Conservation (phyloP, 2,797 vertebrate genomes). For the Staurois parvus region DNA sequence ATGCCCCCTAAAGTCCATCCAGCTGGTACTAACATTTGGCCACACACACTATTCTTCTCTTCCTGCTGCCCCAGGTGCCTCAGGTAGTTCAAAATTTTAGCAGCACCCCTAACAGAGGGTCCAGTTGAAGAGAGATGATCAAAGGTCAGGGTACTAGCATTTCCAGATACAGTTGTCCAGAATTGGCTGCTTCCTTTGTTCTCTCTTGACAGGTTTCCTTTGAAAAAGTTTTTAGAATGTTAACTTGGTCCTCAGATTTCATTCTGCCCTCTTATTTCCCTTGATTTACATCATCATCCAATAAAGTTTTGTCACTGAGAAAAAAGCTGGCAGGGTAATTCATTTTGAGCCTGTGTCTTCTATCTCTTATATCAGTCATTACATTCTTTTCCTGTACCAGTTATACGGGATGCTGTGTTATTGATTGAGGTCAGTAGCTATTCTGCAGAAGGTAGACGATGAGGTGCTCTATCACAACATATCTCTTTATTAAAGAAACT, state of each 20-base stretch:
- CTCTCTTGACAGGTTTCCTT: too few species aligned
- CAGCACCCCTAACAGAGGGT: too few species aligned
- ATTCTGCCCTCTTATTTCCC: not conserved
- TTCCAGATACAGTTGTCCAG: too few species aligned
- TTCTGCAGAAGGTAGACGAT: conserved; percentile 17
- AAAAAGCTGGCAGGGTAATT: not conserved
- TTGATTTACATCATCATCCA: not conserved
- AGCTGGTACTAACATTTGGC: too few species aligned
- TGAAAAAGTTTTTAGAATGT: too few species aligned
- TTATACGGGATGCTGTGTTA: conserved; percentile 26
- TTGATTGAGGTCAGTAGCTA: conserved; percentile 53
- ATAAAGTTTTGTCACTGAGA: conserved; percentile 4
- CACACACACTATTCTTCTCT: too few species aligned
- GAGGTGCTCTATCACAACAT: conserved; percentile 5
- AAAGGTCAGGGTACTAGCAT: too few species aligned
- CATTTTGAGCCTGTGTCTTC: conserved; percentile 27
- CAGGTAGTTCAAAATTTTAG: too few species aligned
- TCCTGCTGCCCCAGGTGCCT: too few species aligned
- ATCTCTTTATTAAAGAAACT: conserved; percentile 27
- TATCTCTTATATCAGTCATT: conserved; percentile 40
- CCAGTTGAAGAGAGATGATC: too few species aligned
- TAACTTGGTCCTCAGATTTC: not conserved
- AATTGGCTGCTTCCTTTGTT: too few species aligned
- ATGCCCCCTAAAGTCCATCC: too few species aligned
- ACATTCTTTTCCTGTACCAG: conserved; percentile 29